Percentiles rank a stretch among this genome's conserved stretches.
Conservation (phyloP, 2,797 vertebrate genomes). For the Dryobates pubescens region DNA sequence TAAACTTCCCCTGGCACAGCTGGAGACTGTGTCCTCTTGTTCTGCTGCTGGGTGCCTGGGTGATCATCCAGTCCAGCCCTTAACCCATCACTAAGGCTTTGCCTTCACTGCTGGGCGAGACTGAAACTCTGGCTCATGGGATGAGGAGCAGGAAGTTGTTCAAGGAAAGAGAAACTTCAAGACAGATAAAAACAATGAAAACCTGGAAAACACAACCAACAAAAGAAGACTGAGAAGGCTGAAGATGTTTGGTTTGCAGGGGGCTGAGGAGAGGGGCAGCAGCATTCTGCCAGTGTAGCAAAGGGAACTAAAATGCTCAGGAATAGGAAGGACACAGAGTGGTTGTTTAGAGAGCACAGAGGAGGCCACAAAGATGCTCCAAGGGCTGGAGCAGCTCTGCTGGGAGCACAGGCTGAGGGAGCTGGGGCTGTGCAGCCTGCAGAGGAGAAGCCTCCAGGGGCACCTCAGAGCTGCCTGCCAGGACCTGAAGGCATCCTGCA, state of each 20-base stretch:
- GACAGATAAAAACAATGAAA: neutral
- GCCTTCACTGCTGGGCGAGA: neutral
- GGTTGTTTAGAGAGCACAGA: no score
- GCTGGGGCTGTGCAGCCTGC: no score
- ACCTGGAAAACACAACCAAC: neutral
- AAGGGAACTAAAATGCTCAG: accelerated
- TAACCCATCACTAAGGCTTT: neutral
- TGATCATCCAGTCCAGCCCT: no score
- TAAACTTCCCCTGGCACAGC: no score
- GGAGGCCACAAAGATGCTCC: no score
- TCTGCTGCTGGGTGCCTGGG: no score
- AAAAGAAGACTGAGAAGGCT: neutral
- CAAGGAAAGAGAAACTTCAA: neutral
- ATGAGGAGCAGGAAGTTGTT: neutral
- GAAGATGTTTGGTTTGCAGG: neutral
- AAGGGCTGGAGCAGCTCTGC: no score
- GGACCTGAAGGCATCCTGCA: no score
- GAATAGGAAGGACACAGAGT: neutral
- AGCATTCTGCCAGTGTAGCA: neutral
- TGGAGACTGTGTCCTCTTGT: no score
- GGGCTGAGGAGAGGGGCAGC: neutral
- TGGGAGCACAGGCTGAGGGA: no score
- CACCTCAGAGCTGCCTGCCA: no score
- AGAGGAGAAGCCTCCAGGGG: no score
- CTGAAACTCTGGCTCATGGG: accelerated